These are phyloP conservation scores for Dione juno DNA, from an alignment of 2,888 invertebrate species.

Conservation along the genomic window DNA sequence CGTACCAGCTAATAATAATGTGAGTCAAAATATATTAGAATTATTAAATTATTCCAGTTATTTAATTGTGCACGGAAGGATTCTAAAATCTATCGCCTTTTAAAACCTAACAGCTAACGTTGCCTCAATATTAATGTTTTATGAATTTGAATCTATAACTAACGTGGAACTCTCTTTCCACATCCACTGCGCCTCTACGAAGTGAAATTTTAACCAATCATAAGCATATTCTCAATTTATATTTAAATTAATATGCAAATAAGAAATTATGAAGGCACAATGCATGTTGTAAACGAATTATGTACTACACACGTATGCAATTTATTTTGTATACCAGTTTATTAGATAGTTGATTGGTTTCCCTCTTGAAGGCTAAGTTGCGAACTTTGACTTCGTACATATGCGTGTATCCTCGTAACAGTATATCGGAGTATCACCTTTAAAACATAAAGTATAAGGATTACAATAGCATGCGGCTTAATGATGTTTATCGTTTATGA, in stretches of 20 bases:
- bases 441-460: conserved; percentile 13
- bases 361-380: conserved; percentile 66
- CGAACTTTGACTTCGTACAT: conserved; percentile 71
- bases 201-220: background rate
- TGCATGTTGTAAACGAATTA: conserved; percentile 48
- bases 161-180: too few relatives aligned
- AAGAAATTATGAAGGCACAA: conserved; percentile 12
- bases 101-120: too few relatives aligned
- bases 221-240: background rate
- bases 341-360: conserved; percentile 79
- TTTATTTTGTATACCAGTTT: conserved; percentile 62
- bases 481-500: conserved; percentile 36
- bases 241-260: background rate
- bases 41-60: too few relatives aligned
- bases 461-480: conserved; percentile 5
- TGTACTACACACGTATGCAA: conserved; percentile 57
- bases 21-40: too few relatives aligned
- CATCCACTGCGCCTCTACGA: too few relatives aligned
- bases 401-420: conserved; percentile 29
- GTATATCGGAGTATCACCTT: conserved; percentile 17
- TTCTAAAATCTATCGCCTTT: too few relatives aligned
- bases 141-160: too few relatives aligned
- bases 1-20: too few relatives aligned
- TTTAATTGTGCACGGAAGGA: too few relatives aligned
- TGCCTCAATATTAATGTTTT: too few relatives aligned